phyloP scores from a whole-genome alignment of 2,113 vertebrate species.

The Tricholaema leucomelas region DNA sequence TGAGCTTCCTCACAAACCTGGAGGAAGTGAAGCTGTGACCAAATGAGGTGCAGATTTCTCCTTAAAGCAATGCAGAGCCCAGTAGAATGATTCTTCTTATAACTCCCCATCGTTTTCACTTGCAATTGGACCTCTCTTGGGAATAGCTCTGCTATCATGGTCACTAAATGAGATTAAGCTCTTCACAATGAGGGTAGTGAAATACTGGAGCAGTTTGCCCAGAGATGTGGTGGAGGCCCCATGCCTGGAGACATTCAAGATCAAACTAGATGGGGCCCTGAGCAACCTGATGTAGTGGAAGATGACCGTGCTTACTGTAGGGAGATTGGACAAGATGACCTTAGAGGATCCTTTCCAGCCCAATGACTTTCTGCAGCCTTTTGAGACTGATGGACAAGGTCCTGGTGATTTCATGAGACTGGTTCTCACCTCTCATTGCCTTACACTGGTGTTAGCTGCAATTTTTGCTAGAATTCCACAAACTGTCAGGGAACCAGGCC shows the following conservation, averaged over 20 bases:
- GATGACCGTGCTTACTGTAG: too few relatives aligned
- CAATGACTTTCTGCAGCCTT: background rate
- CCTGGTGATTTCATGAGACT: background rate
- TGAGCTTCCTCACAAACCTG: constrained; percentile 6
- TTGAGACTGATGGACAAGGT: background rate
- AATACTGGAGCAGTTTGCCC: too few relatives aligned
- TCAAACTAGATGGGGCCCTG: too few relatives aligned
- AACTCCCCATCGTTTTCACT: background rate
- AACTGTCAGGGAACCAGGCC: background rate
- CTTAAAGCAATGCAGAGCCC: background rate
- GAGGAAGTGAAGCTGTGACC: background rate
- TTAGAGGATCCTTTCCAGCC: too few relatives aligned
- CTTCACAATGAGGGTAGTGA: too few relatives aligned
- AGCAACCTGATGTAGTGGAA: too few relatives aligned
- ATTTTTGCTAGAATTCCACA: background rate
- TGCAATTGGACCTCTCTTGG: background rate
- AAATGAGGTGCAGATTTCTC: background rate
- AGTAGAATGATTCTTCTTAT: background rate
- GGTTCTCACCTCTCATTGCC: background rate
- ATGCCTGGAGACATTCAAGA: too few relatives aligned
- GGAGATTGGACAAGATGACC: too few relatives aligned
- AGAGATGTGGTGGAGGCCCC: too few relatives aligned
- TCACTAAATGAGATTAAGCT: background rate
- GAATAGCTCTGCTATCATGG: background rate
- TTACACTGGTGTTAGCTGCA: background rate